Evolutionary conservation across 2,797 vertebrate genomes (phyloP), one percentile per base, ranked within the genome.

Genomic region (Chrysolophus pictus): DNA sequence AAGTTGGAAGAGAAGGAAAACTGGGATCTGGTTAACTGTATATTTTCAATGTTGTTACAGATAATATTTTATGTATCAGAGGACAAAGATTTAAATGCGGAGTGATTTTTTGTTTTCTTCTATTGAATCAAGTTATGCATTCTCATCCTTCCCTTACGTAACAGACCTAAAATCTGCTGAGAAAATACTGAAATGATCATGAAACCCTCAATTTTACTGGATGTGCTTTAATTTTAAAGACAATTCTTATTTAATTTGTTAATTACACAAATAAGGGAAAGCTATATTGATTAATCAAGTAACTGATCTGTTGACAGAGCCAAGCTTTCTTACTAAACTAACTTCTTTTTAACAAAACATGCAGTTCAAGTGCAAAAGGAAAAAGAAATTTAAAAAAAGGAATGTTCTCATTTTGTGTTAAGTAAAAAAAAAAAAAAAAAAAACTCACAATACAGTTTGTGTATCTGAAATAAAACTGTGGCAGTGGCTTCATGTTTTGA

Each of bases 131-230:
- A 72, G 31, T n/a, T 88, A 39, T 19, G 19, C 5, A 9, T 64
- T 68, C 31, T 71, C 31, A 53, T 7, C 28, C 68, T 71, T 29
- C 28, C 28, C 9, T 53, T 29, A 29, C 28, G 15, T 53, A 16
- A 9, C 51, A 53, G 51, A 15, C 28, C 51, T 29, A 53, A 53
- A 53, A 53, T 53, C 51, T 53, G 15, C 51, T 53, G 51, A 29
- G 51, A 53, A 53, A 53, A 29, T 29, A 17, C 28, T 29, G 51
- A 53, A 53, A 53, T 10, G 28, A 28, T 24, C 0, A 0, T 31
- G 44, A 81, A 86, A 75, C 21, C 31, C 8, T 75, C 84, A 46
- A 1, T 77, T 88, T 28, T 72, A 0, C 47, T 58, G 35, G 4
- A 1, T 53, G 6, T 31, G 6, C 7, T 88, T 77, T 46, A 31